A percentile compares a stretch with the other conserved stretches of the same genome.
Conservation (phyloP, 2,888 invertebrate genomes). For the Hirtodrosophila confusa region DNA sequence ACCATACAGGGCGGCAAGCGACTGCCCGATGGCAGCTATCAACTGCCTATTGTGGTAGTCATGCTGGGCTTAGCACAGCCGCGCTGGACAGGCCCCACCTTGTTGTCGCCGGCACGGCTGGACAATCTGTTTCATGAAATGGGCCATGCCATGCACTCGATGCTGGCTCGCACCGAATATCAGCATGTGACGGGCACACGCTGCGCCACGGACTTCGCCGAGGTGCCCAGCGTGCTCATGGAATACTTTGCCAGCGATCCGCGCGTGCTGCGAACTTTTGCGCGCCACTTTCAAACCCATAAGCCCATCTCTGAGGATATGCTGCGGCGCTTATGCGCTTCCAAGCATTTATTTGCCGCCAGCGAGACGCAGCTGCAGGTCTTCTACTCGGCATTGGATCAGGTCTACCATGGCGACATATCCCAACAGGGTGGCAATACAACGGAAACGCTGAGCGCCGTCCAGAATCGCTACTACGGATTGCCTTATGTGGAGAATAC, state of each 20-base stretch:
- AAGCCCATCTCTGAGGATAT: conserved; percentile 92
- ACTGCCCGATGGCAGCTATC: conserved; percentile 91
- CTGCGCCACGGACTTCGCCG: conserved; percentile 98
- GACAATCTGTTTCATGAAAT: conserved; percentile 99
- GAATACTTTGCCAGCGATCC: conserved; percentile 98
- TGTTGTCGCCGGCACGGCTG: conserved; percentile 92
- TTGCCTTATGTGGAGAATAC: conserved; percentile 95
- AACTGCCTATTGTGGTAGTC: conserved; percentile 95
- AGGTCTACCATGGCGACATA: conserved; percentile 90
- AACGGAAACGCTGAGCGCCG: conserved; percentile 89
- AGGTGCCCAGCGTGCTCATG: conserved; percentile 99
- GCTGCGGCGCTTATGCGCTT: conserved; percentile 91
- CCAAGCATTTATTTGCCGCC: conserved; percentile 94
- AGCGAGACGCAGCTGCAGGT: conserved; percentile 94
- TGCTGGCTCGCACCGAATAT: conserved; percentile 97
- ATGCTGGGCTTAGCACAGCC: conserved; percentile 94
- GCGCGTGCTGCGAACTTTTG: conserved; percentile 92
- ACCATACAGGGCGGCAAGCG: conserved; percentile 97
- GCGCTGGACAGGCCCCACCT: conserved; percentile 89
- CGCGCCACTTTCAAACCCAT: conserved; percentile 95
- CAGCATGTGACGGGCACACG: conserved; percentile 99
- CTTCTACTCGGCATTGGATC: conserved; percentile 96
- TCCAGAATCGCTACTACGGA: conserved; percentile 93
- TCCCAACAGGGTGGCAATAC: conserved; percentile 84
- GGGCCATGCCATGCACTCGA: conserved; percentile 99